Evolutionary conservation across 1,140 invertebrate species (phyloP).

Genomic region (Sitobion miscanthi): DNA sequence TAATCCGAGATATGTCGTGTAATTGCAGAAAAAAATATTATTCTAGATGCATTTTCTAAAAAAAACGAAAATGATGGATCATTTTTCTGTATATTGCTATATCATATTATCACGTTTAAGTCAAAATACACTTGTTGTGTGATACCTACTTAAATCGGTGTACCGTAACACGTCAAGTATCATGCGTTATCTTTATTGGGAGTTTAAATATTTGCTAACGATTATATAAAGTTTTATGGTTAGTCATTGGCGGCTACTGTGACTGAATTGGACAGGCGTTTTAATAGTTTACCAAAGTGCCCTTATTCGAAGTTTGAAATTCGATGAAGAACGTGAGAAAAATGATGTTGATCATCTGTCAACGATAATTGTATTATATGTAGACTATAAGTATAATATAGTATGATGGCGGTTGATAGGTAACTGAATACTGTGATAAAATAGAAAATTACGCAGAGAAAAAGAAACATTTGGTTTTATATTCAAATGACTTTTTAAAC

Average conservation of each 20-base stretch:
- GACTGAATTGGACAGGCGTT: neutral
- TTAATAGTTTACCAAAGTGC: neutral
- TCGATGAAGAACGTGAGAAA: neutral
- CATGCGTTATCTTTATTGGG: neutral
- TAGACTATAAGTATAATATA: neutral
- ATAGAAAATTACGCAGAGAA: neutral
- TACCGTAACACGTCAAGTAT: neutral
- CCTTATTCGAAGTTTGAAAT: neutral
- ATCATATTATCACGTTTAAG: neutral
- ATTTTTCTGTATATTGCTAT: neutral
- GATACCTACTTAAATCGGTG: neutral
- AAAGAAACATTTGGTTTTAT: neutral
- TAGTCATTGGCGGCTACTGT: neutral
- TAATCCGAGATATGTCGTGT: neutral
- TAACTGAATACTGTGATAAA: neutral
- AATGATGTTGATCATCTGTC: neutral
- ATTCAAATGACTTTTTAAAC: neutral
- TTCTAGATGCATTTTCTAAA: neutral
- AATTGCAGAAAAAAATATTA: neutral
- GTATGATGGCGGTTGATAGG: neutral
- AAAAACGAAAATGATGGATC: neutral
- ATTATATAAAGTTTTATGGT: constrained; percentile 37
- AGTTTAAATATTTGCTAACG: constrained; percentile 41
- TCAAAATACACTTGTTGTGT: neutral
- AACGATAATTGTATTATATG: neutral